These are phyloP conservation scores for Pollenia amentaria DNA, from an alignment of 2,888 invertebrate genomes.

Conservation along the genomic window DNA sequence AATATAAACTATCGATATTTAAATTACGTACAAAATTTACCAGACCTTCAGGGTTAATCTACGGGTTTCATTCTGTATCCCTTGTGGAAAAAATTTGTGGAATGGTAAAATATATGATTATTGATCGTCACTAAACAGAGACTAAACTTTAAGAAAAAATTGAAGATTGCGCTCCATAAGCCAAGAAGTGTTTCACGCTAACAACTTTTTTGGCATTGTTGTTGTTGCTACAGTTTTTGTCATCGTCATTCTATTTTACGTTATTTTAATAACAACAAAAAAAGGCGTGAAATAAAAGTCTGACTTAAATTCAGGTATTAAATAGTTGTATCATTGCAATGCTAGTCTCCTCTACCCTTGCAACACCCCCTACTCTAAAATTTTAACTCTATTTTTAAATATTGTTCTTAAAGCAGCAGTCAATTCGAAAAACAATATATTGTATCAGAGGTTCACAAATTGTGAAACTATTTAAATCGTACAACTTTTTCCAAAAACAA, in stretches of 20 bases:
- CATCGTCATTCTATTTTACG: slow-evolving; percentile 67
- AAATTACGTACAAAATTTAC: neutral
- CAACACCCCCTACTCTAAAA: neutral
- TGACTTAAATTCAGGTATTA: slow-evolving; percentile 61
- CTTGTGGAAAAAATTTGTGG: neutral
- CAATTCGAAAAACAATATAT: slow-evolving; percentile 12
- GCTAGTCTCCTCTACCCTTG: neutral
- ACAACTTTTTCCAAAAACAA: too few species aligned
- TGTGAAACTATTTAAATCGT: too few species aligned
- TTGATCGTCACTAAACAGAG: slow-evolving; percentile 54
- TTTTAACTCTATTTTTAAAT: slow-evolving; percentile 22
- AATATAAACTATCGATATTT: too few species aligned
- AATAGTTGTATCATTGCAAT: slow-evolving; percentile 54
- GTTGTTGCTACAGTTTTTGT: slow-evolving; percentile 33
- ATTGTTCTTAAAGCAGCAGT: slow-evolving; percentile 30
- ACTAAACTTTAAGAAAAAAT: slow-evolving; percentile 20
- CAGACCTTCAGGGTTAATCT: slow-evolving; percentile 24
- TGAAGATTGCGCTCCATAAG: neutral
- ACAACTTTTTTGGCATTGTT: slow-evolving; percentile 13
- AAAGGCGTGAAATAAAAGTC: slow-evolving; percentile 80
- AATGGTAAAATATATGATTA: slow-evolving; percentile 61
- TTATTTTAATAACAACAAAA: slow-evolving; percentile 81
- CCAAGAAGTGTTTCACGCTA: slow-evolving; percentile 28
- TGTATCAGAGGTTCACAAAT: slow-evolving; percentile 39
- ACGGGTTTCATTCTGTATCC: neutral